Evolutionary conservation across 2,113 vertebrate genomes (phyloP), one percentile per base, ranked within the genome.

Genomic region (Halcyon malimbica): DNA sequence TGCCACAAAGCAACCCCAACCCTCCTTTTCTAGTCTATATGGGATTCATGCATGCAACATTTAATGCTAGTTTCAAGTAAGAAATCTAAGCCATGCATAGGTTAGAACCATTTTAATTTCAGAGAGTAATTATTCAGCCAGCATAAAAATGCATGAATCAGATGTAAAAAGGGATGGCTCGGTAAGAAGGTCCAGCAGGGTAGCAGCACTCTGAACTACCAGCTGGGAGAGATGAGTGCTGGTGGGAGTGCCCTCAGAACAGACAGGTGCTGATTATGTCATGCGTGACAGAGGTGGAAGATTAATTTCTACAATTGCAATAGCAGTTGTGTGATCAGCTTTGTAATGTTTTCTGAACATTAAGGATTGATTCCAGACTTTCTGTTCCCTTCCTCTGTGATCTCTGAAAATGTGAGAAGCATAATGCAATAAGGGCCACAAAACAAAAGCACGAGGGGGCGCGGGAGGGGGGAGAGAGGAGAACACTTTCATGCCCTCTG

Each of bases 401-500:
- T 21, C 21, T 80, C 35, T 19, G 23, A 50, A 75, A 75, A 69
- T 3, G 1, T 9, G 15, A 1, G 2, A 92, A 73, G 41, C 13
- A 82, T 90, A 91, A 91, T 24, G 16, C 50, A 69, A 77, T 62
- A 1, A 62, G 13, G 33, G 54, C 13, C 46, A 54, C 14, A 71
- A 81, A 89, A 42, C 3, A 3, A 60, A 85, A 77, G 37, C 5
- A 28, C 2, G 5, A 2, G 1, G 26, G 42, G 80, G 87, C n/a
- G n/a, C n/a, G 83, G 78, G n/a, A n/a, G n/a, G n/a, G n/a, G n/a
- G 83, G 78, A 97, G 73, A 89, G 95, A 35, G 46, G 31, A 90
- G 69, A 91, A 94, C 62, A 84, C 91, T 93, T 97, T 96, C 89
- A 94, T 71, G 44, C 80, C 90, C 95, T 92, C 94, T 71, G 65